Evolutionary conservation across 2,888 invertebrate genomes (phyloP).

Genomic region (Meteorus cinctellus): DNA sequence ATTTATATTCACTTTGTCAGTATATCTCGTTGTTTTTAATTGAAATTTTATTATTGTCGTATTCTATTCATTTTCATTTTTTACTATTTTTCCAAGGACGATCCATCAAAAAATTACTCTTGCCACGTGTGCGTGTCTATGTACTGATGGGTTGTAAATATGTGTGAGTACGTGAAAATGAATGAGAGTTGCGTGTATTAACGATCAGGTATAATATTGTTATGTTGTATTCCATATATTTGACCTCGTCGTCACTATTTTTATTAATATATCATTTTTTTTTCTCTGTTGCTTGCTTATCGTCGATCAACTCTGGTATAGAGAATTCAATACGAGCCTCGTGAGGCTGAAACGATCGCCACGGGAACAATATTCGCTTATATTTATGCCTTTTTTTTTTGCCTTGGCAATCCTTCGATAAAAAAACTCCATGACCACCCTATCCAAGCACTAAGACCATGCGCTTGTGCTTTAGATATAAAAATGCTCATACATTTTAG

Average conservation of each 20-base stretch:
- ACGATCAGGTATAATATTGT: neutral
- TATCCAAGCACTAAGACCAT: conserved; percentile 18
- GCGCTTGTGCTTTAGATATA: conserved; percentile 14
- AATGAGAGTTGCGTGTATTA: neutral
- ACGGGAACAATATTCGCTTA: conserved; percentile 62
- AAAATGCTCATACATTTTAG: neutral
- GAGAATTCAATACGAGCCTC: conserved; percentile 48
- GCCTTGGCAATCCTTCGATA: conserved; percentile 53
- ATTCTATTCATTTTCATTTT: neutral
- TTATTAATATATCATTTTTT: conserved; percentile 2
- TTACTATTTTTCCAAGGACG: neutral
- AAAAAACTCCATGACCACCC: conserved; percentile 44
- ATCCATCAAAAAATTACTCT: conserved; percentile 15
- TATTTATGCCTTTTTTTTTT: conserved; percentile 55
- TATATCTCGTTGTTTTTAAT: neutral
- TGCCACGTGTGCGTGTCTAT: neutral
- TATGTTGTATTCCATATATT: conserved; percentile 18
- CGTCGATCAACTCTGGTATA: conserved; percentile 52
- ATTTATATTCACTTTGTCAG: neutral
- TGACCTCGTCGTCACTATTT: conserved; percentile 9
- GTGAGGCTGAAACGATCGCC: conserved; percentile 64
- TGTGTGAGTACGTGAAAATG: neutral
- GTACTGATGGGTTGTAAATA: too few species aligned
- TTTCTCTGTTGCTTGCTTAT: conserved; percentile 43
- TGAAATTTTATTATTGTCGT: neutral